Base-by-base conservation (phyloP, 2,113 vertebrate species). In the Shinisaurus crocodilurus region DNA sequence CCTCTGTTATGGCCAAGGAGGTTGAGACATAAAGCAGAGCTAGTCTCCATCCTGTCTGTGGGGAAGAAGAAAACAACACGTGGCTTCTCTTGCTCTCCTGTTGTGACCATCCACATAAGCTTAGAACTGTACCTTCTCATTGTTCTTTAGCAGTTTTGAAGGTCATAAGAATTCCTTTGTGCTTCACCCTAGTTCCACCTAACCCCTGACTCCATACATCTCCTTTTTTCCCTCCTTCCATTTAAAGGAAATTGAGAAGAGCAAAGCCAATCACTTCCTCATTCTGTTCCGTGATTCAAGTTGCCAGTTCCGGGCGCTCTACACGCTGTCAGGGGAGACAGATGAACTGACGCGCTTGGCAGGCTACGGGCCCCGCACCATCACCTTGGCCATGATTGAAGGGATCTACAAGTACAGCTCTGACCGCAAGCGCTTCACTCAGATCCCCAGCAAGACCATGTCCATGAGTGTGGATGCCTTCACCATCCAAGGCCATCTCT, bases 361-460 rank as follows among this genome's bases (percentile, higher is more conserved):
- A 0, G 98, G 98, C 82, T 97, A 97, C 0, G 98, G 98, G 3
- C 98, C 98, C 0, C 97, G 98, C 0, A 79, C 97, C 0, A 98
- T 99, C 92, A 91, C 93, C 1, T 95, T 96, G 0, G 95, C 97
- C 88, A 98, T 99, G 98, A 97, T 99, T 0, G 98, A 99, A 90
- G 98, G 98, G 57, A 98, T 99, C 97, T 99, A 98, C 96, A 99
- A 99, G 94, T 99, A 99, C 96, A 99, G 98, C 95, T 99, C 98
- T 0, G 98, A 99, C 94, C 98, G 98, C 95, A 99, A 99, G 90
- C 98, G 98, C 93, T 99, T 99, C 95, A 98, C 98, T 2, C 97
- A 94, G 96, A 98, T 99, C 95, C 98, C 98, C 29, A 98, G 98
- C 96, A 98, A 98, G 96, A 99, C 98, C 94, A 98, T 99, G 98